These are phyloP conservation scores for Drosophila varians DNA, from an alignment of 1,140 invertebrate species.

Conservation along the genomic window DNA sequence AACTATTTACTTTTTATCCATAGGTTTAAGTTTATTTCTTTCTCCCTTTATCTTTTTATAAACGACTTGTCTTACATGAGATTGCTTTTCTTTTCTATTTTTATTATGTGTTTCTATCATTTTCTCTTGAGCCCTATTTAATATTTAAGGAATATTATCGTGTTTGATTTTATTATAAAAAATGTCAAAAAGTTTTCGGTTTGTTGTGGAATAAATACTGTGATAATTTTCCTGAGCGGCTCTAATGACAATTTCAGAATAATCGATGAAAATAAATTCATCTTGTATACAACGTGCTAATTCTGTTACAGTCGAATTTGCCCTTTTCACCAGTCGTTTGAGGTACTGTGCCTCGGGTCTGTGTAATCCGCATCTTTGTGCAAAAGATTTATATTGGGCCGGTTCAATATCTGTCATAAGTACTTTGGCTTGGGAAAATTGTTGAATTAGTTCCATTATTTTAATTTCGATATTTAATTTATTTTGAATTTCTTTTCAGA, in stretches of 20 bases:
- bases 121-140: not conserved
- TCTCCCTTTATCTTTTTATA: constrained; percentile 13
- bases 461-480: constrained; percentile 21
- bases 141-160: not conserved
- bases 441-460: not conserved
- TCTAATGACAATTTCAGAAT: constrained; percentile 9
- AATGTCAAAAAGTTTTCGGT: constrained; percentile 1
- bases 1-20: constrained; percentile 9
- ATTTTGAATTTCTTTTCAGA: constrained; percentile 22
- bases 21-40: constrained; percentile 2
- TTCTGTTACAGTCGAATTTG: constrained; percentile 1
- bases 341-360: not conserved
- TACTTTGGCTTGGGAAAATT: not conserved
- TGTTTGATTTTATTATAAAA: constrained; percentile 9
- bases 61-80: constrained; percentile 1
- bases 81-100: constrained; percentile 5
- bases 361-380: not conserved
- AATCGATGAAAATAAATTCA: constrained; percentile 1
- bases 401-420: not conserved
- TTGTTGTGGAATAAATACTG: not conserved
- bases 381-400: not conserved
- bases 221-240: not conserved
- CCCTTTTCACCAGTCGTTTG: not conserved
- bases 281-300: constrained; percentile 2
- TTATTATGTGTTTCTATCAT: constrained; percentile 5